Evolutionary conservation across 2,113 vertebrate genomes (phyloP), one percentile per base, ranked within the genome.

Genomic region (Leptobrachium ailaonicum): DNA sequence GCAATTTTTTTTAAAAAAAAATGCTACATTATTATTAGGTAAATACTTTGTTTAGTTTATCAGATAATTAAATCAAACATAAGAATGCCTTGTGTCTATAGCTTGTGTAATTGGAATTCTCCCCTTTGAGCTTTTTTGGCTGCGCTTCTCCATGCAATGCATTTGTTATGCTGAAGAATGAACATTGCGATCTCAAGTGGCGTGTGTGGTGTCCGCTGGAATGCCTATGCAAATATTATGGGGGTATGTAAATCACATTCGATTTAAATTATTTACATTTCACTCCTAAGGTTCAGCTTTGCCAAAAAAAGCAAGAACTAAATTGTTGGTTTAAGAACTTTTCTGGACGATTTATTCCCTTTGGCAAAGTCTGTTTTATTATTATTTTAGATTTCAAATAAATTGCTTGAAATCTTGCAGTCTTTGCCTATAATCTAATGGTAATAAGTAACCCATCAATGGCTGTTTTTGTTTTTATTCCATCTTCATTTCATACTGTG

Each of bases 171-270:
- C 71, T 58, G 7, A 75, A 74, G 66, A 81, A 75, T 75, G 79
- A 62, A 81, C 74, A 75, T 69, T 78, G 67, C 56, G 50, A 71
- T 78, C 76, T 78, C 76, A 78, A 71, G 67, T 78, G 58, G 67
- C 76, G 11, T 62, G 40, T 50, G 66, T 13, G 41, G 64, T 45
- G 72, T 69, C 67, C 7, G 2, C 41, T 75, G 64, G 53, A 81
- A 81, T 81, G 71, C 14, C 72, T 75, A 75, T 81, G 72, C 72
- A 74, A 69, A 81, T 81, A 81, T 81, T 62, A 75, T 45, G 20
- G 6, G 20, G 71, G 58, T 80, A 80, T 81, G 72, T 81, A 81
- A 81, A 81, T 81, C 72, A 60, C 32, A 62, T 81, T 75, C 73
- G 53, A 69, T 74, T 75, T 69, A 75, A 44, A 45, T 42, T 68